Conservation (phyloP, 2,113 vertebrate species). For the Strix aluco region DNA sequence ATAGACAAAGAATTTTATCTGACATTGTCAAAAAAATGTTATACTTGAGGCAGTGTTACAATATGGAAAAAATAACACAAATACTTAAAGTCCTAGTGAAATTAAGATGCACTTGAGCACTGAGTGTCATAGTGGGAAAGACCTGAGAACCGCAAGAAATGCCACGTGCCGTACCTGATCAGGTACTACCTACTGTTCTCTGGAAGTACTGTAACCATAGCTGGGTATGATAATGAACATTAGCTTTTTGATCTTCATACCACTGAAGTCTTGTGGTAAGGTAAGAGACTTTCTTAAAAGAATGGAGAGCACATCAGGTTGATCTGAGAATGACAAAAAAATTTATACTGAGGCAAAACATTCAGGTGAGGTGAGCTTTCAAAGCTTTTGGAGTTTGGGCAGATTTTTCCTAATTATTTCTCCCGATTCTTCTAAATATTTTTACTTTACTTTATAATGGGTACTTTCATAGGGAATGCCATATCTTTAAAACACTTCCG, state of each 20-base stretch:
- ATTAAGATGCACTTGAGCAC: not conserved
- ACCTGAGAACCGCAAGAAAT: not conserved
- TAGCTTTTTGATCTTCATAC: not conserved
- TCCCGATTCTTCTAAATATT: not conserved
- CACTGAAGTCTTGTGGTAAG: not conserved
- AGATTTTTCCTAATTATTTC: not conserved
- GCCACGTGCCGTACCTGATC: not conserved
- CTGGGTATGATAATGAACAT: not conserved
- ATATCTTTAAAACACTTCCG: not conserved
- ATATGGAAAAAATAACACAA: not conserved
- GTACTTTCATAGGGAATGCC: not conserved
- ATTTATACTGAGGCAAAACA: not conserved
- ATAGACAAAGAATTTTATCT: not conserved
- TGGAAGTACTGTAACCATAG: not conserved
- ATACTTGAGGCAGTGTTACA: not conserved
- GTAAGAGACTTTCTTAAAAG: not conserved
- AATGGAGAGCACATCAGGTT: not conserved
- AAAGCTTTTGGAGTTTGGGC: not conserved
- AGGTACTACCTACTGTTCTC: not conserved
- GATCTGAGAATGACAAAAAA: not conserved
- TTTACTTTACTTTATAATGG: not conserved
- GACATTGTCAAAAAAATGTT: not conserved
- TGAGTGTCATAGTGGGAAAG: not conserved
- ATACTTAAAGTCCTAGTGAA: not conserved
- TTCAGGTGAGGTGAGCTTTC: not conserved